Evolutionary conservation across 2,113 vertebrate species (phyloP).

Genomic region (Caracal caracal): DNA sequence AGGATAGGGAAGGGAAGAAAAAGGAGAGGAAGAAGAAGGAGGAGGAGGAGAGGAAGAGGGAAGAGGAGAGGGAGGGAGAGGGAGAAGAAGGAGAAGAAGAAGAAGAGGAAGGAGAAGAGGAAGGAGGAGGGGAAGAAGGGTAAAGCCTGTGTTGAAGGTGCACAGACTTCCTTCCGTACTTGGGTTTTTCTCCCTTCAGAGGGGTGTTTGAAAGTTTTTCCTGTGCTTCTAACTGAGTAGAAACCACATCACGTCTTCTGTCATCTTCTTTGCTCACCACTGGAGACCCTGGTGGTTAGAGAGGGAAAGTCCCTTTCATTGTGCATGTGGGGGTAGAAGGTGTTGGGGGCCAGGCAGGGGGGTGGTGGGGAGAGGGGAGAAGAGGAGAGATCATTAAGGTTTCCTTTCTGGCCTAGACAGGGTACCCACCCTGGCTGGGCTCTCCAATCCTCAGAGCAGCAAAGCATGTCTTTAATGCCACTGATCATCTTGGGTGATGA

Average conservation of each 20-base stretch:
- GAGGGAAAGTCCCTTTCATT: constrained; percentile 81
- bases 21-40: no score
- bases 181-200: constrained; percentile 75
- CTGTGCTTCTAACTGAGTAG: constrained; percentile 76
- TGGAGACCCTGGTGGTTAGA: constrained; percentile 82
- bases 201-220: constrained; percentile 77
- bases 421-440: background rate
- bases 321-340: constrained; percentile 56
- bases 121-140: background rate
- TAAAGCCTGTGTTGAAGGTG: background rate
- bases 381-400: background rate
- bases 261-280: constrained; percentile 74
- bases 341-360: constrained; percentile 50
- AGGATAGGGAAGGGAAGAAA: no score
- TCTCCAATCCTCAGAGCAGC: background rate
- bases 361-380: background rate
- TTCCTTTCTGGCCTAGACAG: background rate
- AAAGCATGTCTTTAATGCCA: background rate
- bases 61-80: no score
- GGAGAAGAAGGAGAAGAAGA: no score
- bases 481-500: background rate
- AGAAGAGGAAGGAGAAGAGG: no score
- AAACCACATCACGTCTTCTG: constrained; percentile 80
- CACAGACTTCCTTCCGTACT: constrained; percentile 75
- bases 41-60: no score